Evolutionary conservation across 2,797 vertebrate genomes (phyloP).

Genomic region (Notolepis coatsorum): DNA sequence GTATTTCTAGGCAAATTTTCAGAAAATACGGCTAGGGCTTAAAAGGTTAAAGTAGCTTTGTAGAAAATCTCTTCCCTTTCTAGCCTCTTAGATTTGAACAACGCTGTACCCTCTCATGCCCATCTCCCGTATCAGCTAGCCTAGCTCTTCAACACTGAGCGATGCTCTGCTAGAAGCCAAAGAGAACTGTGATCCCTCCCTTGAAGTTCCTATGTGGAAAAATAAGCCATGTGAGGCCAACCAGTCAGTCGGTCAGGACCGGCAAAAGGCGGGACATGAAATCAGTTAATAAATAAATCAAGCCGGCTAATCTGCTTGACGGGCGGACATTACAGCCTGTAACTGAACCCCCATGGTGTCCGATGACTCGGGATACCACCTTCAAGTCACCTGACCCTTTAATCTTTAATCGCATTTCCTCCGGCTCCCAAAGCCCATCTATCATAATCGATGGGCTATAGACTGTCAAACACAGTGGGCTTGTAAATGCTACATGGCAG

Average conservation of each 20-base stretch:
- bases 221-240: slow-evolving; percentile 27
- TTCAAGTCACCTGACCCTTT: slow-evolving; percentile 79
- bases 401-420: slow-evolving; percentile 82
- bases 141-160: too few relatives aligned
- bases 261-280: slow-evolving; percentile 69
- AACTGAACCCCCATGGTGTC: slow-evolving; percentile 79
- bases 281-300: slow-evolving; percentile 85
- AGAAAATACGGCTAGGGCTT: too few relatives aligned
- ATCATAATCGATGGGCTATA: slow-evolving; percentile 71
- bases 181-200: slow-evolving; percentile 29
- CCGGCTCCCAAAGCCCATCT: slow-evolving; percentile 52
- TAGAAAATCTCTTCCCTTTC: too few relatives aligned
- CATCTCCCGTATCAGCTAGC: too few relatives aligned
- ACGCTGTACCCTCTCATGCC: too few relatives aligned
- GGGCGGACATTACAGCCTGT: slow-evolving; percentile 74
- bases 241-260: slow-evolving; percentile 37
- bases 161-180: too few relatives aligned
- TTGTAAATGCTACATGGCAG: slow-evolving; percentile 54
- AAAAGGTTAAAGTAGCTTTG: too few relatives aligned
- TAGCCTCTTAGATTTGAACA: too few relatives aligned
- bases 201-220: slow-evolving; percentile 60
- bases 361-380: slow-evolving; percentile 79
- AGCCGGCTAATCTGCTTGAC: slow-evolving; percentile 80
- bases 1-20: too few relatives aligned
- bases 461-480: slow-evolving; percentile 55